These are phyloP conservation scores for Nettapus auritus DNA, from an alignment of 2,113 vertebrate species.

Conservation along the genomic window DNA sequence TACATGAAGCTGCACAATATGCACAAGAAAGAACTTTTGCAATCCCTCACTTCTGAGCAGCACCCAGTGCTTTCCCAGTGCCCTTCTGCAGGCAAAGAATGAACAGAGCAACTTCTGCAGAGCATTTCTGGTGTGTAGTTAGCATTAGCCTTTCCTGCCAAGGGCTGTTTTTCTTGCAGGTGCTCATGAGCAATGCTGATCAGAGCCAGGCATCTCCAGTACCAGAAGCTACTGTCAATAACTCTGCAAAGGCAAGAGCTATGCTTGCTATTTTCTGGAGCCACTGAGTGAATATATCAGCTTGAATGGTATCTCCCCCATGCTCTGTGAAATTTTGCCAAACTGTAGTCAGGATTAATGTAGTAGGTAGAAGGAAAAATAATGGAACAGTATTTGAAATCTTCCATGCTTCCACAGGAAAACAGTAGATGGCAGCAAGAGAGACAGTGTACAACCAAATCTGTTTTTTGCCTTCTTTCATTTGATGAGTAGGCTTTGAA, in stretches of 20 bases:
- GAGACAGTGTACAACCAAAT: background rate
- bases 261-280: background rate
- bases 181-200: rapidly evolving
- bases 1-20: background rate
- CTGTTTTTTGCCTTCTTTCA: background rate
- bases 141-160: background rate
- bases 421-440: slow-evolving; percentile 64
- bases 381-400: background rate
- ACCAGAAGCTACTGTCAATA: background rate
- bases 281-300: rapidly evolving
- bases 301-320: background rate
- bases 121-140: background rate
- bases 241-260: background rate
- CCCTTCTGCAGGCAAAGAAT: background rate
- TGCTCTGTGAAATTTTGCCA: background rate
- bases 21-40: background rate
- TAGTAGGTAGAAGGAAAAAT: background rate
- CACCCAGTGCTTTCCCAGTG: background rate
- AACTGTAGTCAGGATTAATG: background rate
- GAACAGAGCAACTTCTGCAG: background rate
- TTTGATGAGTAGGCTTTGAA: background rate
- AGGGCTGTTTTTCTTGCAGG: background rate
- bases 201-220: background rate
- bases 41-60: background rate
- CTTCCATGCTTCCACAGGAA: background rate